Base-by-base conservation (phyloP, 2,888 invertebrate species). In the Microctonus brassicae region DNA sequence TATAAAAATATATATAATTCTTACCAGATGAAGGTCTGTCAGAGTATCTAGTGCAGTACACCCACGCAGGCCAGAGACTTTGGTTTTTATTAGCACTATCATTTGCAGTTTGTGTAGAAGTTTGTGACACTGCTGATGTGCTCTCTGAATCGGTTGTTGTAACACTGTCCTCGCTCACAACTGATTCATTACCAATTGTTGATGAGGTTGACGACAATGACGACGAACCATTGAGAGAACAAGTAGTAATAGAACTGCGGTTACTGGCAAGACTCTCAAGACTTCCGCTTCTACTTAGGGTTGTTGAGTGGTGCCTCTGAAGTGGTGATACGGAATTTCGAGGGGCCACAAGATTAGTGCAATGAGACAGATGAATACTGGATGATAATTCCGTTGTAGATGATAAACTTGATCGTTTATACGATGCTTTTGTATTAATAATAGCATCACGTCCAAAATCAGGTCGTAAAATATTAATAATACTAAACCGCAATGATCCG, bases 11-110 rank as follows among this genome's bases (percentile, higher is more conserved):
- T n/a, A n/a, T n/a, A n/a, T 10, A 60, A n/a, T n/a, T n/a, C 92
- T 90, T 87, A 96, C 96, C 96, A 88, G 95, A 95, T 88, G 95
- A 95, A 5, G 96, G 96, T 82, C 96, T 90, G 87, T 96, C 96
- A 82, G 94, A 94, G 89, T 99, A 99, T 85, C 99, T 90, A 7
- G 98, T 99, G 89, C 98, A 99, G 89, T 97, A 99, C 58, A 99
- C 97, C 99, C 98, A 99, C 34, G 98, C 98, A 0, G 98, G 98
- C 96, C 97, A 97, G 83, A 95, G 87, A 42, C 84, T 88, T 58
- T 89, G 89, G 1, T 88, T 86, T 67, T 86, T 87, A n/a, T n/a
- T n/a, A n/a, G n/a, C n/a, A 62, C 70, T 29, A 0, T 65, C 70
- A 20, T 77, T 78, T 24, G 61, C 42, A 11, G 61, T 39, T 47